Evolutionary conservation across 2,113 vertebrate genomes (phyloP), one percentile per base, ranked within the genome.

Genomic region (Laterallus jamaicensis): DNA sequence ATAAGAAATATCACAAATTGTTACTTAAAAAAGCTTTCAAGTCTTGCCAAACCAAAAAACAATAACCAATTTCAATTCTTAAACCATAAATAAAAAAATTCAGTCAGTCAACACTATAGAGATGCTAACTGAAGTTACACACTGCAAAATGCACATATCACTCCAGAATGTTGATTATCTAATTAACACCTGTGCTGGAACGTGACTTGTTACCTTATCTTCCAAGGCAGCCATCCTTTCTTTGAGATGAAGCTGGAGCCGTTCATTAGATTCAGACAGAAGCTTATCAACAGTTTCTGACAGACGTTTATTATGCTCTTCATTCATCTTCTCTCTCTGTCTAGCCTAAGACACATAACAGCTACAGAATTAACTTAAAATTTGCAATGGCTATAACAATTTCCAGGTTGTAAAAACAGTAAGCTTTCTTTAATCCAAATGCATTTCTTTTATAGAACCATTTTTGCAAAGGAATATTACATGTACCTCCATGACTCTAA

Each of bases 311-410:
- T 99, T 99, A 91, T 99, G 99, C 55, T 99, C 99, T 90, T 99
- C 99, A 15, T 99, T 99, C 99, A 99, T 99, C 97, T 99, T 99
- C 90, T 99, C 99, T 86, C 99, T 98, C 97, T 99, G 99, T 59
- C 99, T 98, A 9, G 99, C 99, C 99, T 99, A 32, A 21, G 37
- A 75, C 7, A 77, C 24, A 84, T 4, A 92, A 75, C 78, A 83
- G 44, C 70, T 69, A 56, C 50, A 95, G 69, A 95, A 82, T 62
- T 35, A 58, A 40, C n/a, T n/a, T 77, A 2, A 24, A 15, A 44
- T 68, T 63, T 78, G 37, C 28, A 31, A 4, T 3, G 3, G 9
- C 21, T 63, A 2, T 31, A 83, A 77, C 20, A 50, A 55, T 25
- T 70, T 40, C 32, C 82, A 86, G 32, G 19, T 76, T 55, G 49